Conservation (phyloP, 1,140 invertebrate species). For the Drosophila sucinea region DNA sequence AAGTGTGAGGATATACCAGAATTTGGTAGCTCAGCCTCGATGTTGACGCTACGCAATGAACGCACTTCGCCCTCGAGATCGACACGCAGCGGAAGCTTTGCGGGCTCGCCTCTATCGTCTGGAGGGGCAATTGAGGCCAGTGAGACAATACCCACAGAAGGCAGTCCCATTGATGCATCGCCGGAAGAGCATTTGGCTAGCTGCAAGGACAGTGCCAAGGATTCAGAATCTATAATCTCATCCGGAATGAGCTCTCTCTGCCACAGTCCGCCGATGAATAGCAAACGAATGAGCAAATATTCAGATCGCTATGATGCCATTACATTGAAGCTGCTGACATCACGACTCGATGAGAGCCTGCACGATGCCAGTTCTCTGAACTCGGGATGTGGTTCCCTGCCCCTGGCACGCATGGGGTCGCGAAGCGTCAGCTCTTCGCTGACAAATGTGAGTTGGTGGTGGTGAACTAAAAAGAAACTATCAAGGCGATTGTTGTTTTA, state of each 20-base stretch:
- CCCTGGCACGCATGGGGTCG: constrained; percentile 57
- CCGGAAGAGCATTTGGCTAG: constrained; percentile 44
- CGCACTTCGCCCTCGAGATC: constrained; percentile 46
- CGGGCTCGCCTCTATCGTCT: constrained; percentile 59
- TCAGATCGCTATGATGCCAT: constrained; percentile 77
- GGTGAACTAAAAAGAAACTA: background rate
- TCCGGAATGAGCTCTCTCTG: constrained; percentile 80
- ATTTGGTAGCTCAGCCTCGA: constrained; percentile 64
- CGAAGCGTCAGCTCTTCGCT: constrained; percentile 75
- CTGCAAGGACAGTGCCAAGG: constrained; percentile 70
- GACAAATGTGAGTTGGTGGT: constrained; percentile 74
- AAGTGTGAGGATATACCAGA: constrained; percentile 53
- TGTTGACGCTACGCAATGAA: constrained; percentile 74
- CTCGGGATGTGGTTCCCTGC: constrained; percentile 56
- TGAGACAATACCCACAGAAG: constrained; percentile 38
- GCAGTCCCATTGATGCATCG: constrained; percentile 22
- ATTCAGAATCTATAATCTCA: constrained; percentile 75
- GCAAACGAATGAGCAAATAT: constrained; percentile 67
- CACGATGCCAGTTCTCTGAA: constrained; percentile 69
- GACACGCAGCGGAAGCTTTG: constrained; percentile 44
- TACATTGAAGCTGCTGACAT: constrained; percentile 67
- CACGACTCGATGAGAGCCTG: constrained; percentile 66
- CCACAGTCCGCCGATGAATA: constrained; percentile 73
- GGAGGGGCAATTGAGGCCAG: constrained; percentile 34
- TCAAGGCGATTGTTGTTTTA: background rate